Base-by-base conservation (phyloP, 2,888 invertebrate genomes). In the Sabatieria punctata region DNA sequence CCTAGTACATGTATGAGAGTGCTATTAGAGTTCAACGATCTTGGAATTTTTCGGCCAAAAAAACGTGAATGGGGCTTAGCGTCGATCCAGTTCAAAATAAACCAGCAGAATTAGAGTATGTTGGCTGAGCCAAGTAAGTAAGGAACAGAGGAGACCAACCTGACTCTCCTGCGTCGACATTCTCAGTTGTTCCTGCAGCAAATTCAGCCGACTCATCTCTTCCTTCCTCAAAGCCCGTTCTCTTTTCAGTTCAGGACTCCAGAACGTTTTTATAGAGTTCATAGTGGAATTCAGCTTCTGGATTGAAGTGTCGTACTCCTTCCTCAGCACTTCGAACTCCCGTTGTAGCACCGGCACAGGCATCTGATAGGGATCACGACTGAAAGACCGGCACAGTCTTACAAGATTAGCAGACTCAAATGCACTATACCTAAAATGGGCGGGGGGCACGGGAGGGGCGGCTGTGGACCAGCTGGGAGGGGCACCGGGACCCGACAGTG, bases 231-330 rank as follows among this genome's bases (percentile, higher is more conserved):
- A 69, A 44, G 89, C 86, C 54, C 95, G 74, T 72, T 97, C 95
- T 71, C 93, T 91, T 74, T 97, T 97, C 68, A 97, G 74, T 73
- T 97, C 97, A 21, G 97, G 97, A 67, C 91, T 91, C 97, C 97
- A 97, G 73, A 97, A 99, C 47, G 93, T 95, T 75, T 95, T 95
- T 71, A 97, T 97, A 72, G 89, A 91, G 73, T 95, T 93, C 93
- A 97, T 97, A 63, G 85, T 86, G 66, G 89, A 89, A 68, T 88
- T 86, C 60, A 95, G 76, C 72, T 95, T 95, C 73, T 93, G 89
- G 70, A 89, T 89, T 56, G 89, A 88, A 65, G 88, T 74, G 74
- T 89, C 89, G 64, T 89, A 75, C 67, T 89, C 89, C 67, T 86
- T 85, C 71, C 86, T 86, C 56, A 88, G 75, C 67, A 83, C 84